Evolutionary conservation across 2,797 vertebrate species (phyloP).

Genomic region (Oreonectes daqikongensis): DNA sequence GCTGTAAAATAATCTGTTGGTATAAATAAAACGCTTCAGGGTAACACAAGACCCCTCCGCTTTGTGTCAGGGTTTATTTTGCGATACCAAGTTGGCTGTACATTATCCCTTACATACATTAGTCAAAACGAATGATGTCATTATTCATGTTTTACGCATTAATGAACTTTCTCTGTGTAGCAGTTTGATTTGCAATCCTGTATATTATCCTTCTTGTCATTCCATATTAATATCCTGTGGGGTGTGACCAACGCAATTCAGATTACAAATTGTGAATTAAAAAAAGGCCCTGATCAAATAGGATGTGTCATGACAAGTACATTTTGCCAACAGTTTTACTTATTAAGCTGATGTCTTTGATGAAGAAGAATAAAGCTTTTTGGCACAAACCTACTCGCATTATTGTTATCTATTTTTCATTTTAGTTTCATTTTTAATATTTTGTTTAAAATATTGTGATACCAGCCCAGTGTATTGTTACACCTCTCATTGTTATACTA

Average conservation of each 20-base stretch:
- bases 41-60: no score
- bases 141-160: background rate
- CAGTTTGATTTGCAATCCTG: background rate
- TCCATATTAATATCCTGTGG: background rate
- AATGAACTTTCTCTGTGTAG: background rate
- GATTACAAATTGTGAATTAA: background rate
- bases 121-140: background rate
- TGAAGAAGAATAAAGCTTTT: background rate
- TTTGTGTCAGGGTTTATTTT: no score
- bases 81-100: no score
- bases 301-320: conserved; percentile 1
- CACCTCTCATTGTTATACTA: no score
- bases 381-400: no score
- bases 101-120: background rate
- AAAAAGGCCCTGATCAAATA: background rate
- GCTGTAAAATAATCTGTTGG: no score
- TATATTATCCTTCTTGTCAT: background rate
- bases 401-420: no score
- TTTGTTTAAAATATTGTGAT: no score
- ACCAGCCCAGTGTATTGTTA: no score
- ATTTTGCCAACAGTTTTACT: background rate
- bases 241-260: background rate
- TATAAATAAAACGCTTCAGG: no score
- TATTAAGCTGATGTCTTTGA: background rate
- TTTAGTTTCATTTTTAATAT: no score